phyloP scores from a whole-genome alignment of 53 echinoderm and acorn worm species.

The Zoroaster sp. region DNA sequence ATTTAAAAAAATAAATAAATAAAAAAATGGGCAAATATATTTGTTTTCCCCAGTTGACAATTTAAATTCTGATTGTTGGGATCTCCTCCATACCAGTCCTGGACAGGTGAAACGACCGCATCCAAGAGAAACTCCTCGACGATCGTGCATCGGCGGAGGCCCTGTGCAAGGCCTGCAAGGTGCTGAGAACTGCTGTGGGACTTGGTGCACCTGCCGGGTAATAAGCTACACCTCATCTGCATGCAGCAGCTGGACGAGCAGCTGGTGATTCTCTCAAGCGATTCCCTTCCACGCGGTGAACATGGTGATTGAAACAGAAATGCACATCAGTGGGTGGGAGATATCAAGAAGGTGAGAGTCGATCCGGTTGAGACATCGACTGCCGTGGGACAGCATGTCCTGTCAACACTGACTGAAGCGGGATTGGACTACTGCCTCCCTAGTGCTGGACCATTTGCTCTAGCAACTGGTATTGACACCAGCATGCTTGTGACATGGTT shows the following conservation, averaged over 20 bases:
- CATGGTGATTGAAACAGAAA: constrained; percentile 84
- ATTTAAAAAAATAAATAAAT: too few species aligned
- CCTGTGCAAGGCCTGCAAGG: constrained; percentile 81
- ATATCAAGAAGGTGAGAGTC: constrained; percentile 82
- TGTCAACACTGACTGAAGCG: too few species aligned
- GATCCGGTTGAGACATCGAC: too few species aligned
- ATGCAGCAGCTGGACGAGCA: constrained; percentile 97
- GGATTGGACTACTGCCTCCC: too few species aligned
- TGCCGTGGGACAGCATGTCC: too few species aligned
- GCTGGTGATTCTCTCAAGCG: constrained; percentile 90
- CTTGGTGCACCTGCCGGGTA: constrained; percentile 89
- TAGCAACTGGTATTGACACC: too few species aligned
- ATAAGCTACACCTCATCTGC: constrained; percentile 80
- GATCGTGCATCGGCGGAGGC: constrained; percentile 93
- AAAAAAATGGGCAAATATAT: too few species aligned
- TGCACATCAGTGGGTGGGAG: constrained; percentile 89
- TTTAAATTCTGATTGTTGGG: too few species aligned
- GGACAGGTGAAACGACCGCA: constrained; percentile 93
- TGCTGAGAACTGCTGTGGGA: constrained; percentile 97
- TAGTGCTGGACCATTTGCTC: too few species aligned
- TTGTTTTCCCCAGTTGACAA: too few species aligned
- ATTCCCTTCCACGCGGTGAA: constrained; percentile 85
- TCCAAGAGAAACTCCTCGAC: constrained; percentile 93
- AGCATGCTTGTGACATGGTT: too few species aligned
- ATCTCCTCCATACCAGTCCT: constrained; percentile 65